Conservation (phyloP, 2,797 vertebrate genomes). For the Sparus aurata region DNA sequence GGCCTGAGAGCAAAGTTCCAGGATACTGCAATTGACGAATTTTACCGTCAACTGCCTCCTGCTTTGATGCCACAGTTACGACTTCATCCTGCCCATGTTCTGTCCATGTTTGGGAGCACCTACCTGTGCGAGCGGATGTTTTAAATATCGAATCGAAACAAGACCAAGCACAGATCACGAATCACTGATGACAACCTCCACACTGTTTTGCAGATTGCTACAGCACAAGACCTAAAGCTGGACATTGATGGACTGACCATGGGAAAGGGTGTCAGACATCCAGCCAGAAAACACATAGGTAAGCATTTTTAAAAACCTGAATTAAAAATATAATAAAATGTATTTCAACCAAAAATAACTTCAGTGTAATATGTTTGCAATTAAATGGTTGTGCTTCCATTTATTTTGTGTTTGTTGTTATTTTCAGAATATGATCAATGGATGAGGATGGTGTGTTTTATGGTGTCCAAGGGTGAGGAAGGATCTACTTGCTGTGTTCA, state of each 20-base stretch:
- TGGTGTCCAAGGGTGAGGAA: too few relatives aligned
- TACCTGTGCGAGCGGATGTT: slow-evolving; percentile 37
- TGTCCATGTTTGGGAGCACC: slow-evolving; percentile 47
- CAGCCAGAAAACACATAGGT: not conserved
- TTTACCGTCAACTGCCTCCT: slow-evolving; percentile 36
- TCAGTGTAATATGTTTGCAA: slow-evolving; percentile 11
- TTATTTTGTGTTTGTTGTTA: slow-evolving; percentile 29
- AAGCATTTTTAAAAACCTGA: slow-evolving; percentile 11
- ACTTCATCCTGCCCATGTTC: slow-evolving; percentile 40
- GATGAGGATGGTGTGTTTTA: too few relatives aligned
- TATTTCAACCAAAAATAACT: not conserved
- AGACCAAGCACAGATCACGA: slow-evolving; percentile 9
- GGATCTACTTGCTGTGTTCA: slow-evolving; percentile 29
- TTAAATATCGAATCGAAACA: slow-evolving; percentile 47
- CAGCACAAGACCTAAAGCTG: too few relatives aligned
- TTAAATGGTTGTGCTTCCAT: slow-evolving; percentile 26
- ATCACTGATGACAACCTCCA: too few relatives aligned
- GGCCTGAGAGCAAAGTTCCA: too few relatives aligned
- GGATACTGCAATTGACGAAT: too few relatives aligned
- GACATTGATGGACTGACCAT: too few relatives aligned
- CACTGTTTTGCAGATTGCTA: too few relatives aligned
- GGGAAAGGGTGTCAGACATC: too few relatives aligned
- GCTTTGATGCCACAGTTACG: slow-evolving; percentile 29
- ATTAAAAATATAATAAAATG: not conserved
- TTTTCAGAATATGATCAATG: slow-evolving; percentile 17